These are phyloP conservation scores for Lottia scabra DNA, from an alignment of 2,888 invertebrate genomes.

Conservation along the genomic window DNA sequence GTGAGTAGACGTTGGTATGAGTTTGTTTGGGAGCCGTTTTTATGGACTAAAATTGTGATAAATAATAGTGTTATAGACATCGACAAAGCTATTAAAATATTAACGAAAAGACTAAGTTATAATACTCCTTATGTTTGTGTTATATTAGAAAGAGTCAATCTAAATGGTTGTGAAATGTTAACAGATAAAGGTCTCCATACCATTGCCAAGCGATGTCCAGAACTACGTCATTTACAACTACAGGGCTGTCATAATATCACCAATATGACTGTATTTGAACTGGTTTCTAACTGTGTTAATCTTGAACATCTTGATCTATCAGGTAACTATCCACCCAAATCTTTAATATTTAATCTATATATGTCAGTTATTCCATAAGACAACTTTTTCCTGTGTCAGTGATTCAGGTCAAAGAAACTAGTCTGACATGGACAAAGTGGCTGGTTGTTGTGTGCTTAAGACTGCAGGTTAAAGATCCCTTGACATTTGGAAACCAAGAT, in stretches of 20 bases:
- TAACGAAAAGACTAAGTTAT: constrained; percentile 77
- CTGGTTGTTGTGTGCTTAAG: no score
- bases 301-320: constrained; percentile 88
- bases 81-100: constrained; percentile 75
- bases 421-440: no score
- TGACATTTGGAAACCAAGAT: no score
- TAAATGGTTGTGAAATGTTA: constrained; percentile 79
- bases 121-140: constrained; percentile 78
- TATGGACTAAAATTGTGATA: constrained; percentile 80
- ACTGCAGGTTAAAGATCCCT: no score
- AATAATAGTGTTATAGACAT: constrained; percentile 76
- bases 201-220: constrained; percentile 83
- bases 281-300: constrained; percentile 83
- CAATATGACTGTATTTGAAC: constrained; percentile 82
- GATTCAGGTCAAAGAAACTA: no score
- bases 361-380: no score
- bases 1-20: constrained; percentile 83
- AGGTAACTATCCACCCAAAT: constrained; percentile 72
- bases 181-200: constrained; percentile 83
- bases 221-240: constrained; percentile 83
- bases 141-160: constrained; percentile 77
- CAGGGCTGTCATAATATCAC: constrained; percentile 82
- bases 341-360: neutral
- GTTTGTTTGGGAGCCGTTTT: constrained; percentile 81
- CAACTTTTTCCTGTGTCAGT: no score